These are phyloP conservation scores for Meda fulgida DNA, from an alignment of 2,797 vertebrate species.

Conservation along the genomic window DNA sequence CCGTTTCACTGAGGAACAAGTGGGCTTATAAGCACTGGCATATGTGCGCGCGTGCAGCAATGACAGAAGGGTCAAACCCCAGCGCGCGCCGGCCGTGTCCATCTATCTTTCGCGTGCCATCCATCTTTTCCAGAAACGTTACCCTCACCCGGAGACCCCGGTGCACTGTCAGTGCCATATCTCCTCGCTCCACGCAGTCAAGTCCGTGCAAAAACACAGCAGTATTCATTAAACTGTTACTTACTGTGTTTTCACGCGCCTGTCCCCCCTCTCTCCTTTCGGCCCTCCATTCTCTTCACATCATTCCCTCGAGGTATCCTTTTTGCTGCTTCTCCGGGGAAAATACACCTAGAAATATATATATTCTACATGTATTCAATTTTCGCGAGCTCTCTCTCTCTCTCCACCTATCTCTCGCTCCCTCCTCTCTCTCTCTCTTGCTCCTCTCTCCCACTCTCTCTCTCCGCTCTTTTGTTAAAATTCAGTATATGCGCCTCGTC, in stretches of 20 bases:
- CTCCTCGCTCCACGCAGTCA: conserved; percentile 68
- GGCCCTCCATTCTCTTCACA: conserved; percentile 85
- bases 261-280: conserved; percentile 82
- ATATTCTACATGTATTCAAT: conserved; percentile 84
- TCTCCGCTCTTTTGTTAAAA: conserved; percentile 87
- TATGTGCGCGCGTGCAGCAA: conserved; percentile 79
- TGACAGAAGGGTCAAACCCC: conserved; percentile 88
- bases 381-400: conserved; percentile 74
- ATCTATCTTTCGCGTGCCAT: conserved; percentile 71
- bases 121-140: conserved; percentile 66
- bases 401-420: conserved; percentile 68
- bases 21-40: conserved; percentile 60
- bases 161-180: conserved; percentile 73
- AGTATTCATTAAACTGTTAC: conserved; percentile 75
- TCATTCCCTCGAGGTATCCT: conserved; percentile 83
- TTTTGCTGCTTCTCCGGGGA: conserved; percentile 78
- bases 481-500: conserved; percentile 88
- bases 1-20: conserved; percentile 52
- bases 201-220: conserved; percentile 66
- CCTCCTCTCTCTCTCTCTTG: conserved; percentile 62
- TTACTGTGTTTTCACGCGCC: conserved; percentile 84
- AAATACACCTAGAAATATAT: conserved; percentile 73
- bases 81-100: conserved; percentile 74
- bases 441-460: conserved; percentile 58
- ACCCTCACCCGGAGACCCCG: conserved; percentile 72